Base-by-base conservation (phyloP, 2,113 vertebrate genomes). In the Coreoperca whiteheadi region DNA sequence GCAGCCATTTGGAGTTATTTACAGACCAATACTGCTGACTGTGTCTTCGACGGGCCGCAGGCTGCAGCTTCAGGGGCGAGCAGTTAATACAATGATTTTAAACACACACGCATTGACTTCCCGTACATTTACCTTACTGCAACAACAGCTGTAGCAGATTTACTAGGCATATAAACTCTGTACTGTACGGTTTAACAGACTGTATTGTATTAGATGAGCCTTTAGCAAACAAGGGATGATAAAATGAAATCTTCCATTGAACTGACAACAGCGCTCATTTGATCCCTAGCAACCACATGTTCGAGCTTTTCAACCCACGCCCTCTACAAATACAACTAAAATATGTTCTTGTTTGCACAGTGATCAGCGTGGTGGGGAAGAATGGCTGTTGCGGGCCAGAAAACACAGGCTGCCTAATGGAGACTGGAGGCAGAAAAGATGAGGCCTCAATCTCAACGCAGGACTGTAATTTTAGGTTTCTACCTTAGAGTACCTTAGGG, bases 301-400 rank as follows among this genome's bases (percentile, higher is more conserved):
- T 75, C 11, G 18, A 46, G 54, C 63, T 82, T 34, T 50, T 66
- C n/a, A 51, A 39, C 53, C 46, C 59, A 63, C 59, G 57, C 59
- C 61, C 70, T 87, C 56, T 28, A 70, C 87, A 91, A 92, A 94
- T 73, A 88, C 86, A 90, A 92, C 85, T 54, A 32, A 83, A 82
- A 85, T 53, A 87, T 86, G 77, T 64, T 59, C n/a, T 43, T 91
- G 83, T 87, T 89, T 89, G 80, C 74, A 73, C 83, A 68, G 77
- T 3, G 30, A 86, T 64, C 50, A 32, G 66, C 56, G 11, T 3
- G 20, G 41, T 21, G 37, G 57, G 39, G 60, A 56, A 56, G 54
- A 75, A 63, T 23, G 51, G 60, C 43, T 7, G 46, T n/a, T 2
- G 8, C 4, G 16, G 48, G 57, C 66, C 74, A 78, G 50, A 84